Percentiles rank a stretch among this genome's conserved stretches.
These are phyloP conservation scores for Tamandua tetradactyla DNA, from an alignment of 2,797 vertebrate genomes.

Conservation along the genomic window DNA sequence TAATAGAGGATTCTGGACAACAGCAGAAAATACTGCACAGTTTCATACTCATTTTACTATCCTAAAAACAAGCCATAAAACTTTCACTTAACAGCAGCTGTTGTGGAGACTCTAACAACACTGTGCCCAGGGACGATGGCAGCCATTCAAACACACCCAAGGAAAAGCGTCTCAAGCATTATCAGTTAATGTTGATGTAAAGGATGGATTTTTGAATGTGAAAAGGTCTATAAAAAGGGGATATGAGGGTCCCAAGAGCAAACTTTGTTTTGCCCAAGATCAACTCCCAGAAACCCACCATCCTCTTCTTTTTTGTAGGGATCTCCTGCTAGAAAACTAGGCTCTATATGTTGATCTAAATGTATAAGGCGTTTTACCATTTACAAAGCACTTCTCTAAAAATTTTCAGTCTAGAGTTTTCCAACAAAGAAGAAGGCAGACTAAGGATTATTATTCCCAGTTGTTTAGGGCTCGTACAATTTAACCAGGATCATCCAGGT, in stretches of 20 bases:
- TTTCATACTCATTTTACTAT: constrained; percentile 18
- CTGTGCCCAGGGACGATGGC: background rate
- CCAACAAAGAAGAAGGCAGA: background rate
- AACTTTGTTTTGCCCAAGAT: no score
- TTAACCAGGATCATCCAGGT: background rate
- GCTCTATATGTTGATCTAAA: background rate
- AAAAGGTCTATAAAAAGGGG: background rate
- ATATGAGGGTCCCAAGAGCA: background rate
- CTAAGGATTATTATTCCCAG: background rate
- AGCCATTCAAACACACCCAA: background rate
- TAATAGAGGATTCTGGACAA: constrained; percentile 56
- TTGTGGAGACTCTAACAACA: background rate
- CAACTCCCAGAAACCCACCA: background rate
- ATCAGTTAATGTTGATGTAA: background rate
- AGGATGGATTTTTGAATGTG: background rate
- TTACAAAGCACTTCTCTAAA: background rate
- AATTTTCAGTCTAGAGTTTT: background rate
- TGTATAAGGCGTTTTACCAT: background rate
- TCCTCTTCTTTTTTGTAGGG: background rate
- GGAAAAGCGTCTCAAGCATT: background rate
- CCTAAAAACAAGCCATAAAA: constrained; percentile 41
- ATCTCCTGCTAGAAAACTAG: background rate
- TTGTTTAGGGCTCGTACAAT: background rate
- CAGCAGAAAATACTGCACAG: background rate
- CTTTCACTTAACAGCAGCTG: constrained; percentile 47